These are phyloP conservation scores for Eucera pruinosa DNA, from an alignment of 2,888 invertebrate genomes.

Conservation along the genomic window DNA sequence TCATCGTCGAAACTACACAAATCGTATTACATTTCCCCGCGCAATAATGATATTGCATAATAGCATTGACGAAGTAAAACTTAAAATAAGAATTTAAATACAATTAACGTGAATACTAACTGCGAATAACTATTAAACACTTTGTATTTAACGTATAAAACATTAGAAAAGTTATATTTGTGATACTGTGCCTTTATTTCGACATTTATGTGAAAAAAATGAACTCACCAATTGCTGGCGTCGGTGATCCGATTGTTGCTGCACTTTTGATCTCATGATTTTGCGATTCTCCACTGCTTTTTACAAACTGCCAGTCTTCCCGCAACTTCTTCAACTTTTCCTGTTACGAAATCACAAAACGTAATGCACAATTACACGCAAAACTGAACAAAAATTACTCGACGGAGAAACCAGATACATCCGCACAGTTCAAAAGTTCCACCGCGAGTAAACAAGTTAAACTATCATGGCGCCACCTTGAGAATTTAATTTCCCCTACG, in stretches of 20 bases:
- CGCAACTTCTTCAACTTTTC: conserved; percentile 86
- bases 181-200: neutral
- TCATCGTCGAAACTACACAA: too few species aligned
- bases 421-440: neutral
- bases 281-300: conserved; percentile 78
- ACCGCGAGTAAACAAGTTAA: neutral
- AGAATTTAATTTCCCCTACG: neutral
- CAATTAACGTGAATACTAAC: too few species aligned
- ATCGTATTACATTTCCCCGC: too few species aligned
- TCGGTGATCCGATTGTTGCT: conserved; percentile 69
- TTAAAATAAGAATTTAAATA: too few species aligned
- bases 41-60: too few species aligned
- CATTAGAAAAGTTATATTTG: neutral
- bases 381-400: neutral
- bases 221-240: conserved; percentile 74
- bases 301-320: conserved; percentile 86
- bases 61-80: too few species aligned
- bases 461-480: neutral
- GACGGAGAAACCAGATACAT: neutral
- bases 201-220: neutral
- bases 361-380: neutral
- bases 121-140: too few species aligned
- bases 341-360: conserved; percentile 70
- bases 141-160: neutral
- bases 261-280: conserved; percentile 58